Conservation (phyloP, 1,140 invertebrate species). For the Calosoma granatense region DNA sequence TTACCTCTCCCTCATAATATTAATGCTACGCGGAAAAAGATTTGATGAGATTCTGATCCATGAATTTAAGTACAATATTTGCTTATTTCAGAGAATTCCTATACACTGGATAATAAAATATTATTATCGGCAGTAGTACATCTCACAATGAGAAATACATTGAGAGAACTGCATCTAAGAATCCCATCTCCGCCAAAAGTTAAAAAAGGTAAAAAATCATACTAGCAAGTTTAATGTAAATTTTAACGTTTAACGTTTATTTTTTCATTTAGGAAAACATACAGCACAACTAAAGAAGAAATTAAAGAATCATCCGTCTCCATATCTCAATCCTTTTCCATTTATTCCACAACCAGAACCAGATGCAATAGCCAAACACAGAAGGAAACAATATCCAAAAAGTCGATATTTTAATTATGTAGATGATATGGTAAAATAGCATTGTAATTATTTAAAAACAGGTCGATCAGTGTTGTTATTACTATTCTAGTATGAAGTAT, state of each 20-base stretch:
- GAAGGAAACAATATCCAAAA: conserved; percentile 23
- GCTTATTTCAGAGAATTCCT: conserved; percentile 16
- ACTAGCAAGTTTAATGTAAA: too few species aligned
- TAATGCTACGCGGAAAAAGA: too few species aligned
- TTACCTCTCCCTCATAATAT: too few species aligned
- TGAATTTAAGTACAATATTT: too few species aligned
- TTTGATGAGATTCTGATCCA: too few species aligned
- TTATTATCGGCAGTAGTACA: conserved; percentile 28
- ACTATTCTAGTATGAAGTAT: background rate
- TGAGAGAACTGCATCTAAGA: conserved; percentile 28
- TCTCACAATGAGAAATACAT: conserved; percentile 24
- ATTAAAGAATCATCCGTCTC: conserved; percentile 11
- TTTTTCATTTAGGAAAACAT: background rate
- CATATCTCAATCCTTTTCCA: conserved; percentile 24
- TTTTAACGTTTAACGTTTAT: too few species aligned
- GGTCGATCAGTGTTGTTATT: background rate
- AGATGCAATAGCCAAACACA: conserved; percentile 24
- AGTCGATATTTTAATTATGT: conserved; percentile 30
- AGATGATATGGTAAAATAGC: conserved; percentile 16
- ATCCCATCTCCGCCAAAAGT: conserved; percentile 28
- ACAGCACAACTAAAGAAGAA: background rate
- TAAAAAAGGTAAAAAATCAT: conserved; percentile 2
- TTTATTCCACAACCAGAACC: conserved; percentile 21
- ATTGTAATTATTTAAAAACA: background rate
- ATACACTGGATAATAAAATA: conserved; percentile 21